Percentiles rank a stretch among this genome's conserved stretches.
Conservation (phyloP, 1,140 invertebrate genomes). For the Hormaphis cornu region DNA sequence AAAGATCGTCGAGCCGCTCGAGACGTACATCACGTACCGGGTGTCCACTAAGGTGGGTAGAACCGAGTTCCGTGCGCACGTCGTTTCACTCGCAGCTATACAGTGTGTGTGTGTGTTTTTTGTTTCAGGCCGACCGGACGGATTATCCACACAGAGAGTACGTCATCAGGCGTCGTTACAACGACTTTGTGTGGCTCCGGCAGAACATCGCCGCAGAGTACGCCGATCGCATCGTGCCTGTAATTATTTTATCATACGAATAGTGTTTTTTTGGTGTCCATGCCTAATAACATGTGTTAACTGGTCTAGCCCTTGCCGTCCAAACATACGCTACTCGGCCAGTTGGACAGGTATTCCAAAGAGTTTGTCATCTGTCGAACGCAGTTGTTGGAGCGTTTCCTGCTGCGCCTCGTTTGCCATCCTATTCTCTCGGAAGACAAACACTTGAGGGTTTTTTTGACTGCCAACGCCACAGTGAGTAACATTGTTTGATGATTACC, state of each 20-base stretch:
- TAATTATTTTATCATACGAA: slow-evolving; percentile 42
- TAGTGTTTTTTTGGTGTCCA: too few relatives aligned
- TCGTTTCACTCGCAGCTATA: not conserved
- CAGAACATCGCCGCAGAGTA: slow-evolving; percentile 56
- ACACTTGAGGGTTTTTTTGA: slow-evolving; percentile 58
- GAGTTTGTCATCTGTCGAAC: slow-evolving; percentile 63
- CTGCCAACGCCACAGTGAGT: slow-evolving; percentile 55
- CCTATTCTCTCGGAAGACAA: slow-evolving; percentile 62
- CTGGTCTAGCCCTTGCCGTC: slow-evolving; percentile 58
- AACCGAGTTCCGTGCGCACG: too few relatives aligned
- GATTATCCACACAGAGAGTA: slow-evolving; percentile 60
- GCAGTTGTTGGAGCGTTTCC: slow-evolving; percentile 59
- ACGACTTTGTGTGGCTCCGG: slow-evolving; percentile 65
- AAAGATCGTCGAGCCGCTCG: slow-evolving; percentile 63
- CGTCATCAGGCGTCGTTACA: slow-evolving; percentile 59
- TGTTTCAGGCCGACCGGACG: slow-evolving; percentile 51
- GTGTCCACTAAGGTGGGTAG: slow-evolving; percentile 50
- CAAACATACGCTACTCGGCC: slow-evolving; percentile 60
- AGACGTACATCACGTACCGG: slow-evolving; percentile 65
- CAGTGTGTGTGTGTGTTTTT: slow-evolving; percentile 8
- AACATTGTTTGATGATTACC: not conserved
- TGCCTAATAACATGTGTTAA: not conserved
- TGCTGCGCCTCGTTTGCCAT: slow-evolving; percentile 55
- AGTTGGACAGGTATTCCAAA: slow-evolving; percentile 63
- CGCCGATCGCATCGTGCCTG: slow-evolving; percentile 60